Base-by-base conservation (phyloP, 2,113 vertebrate genomes). In the Albula goreensis region DNA sequence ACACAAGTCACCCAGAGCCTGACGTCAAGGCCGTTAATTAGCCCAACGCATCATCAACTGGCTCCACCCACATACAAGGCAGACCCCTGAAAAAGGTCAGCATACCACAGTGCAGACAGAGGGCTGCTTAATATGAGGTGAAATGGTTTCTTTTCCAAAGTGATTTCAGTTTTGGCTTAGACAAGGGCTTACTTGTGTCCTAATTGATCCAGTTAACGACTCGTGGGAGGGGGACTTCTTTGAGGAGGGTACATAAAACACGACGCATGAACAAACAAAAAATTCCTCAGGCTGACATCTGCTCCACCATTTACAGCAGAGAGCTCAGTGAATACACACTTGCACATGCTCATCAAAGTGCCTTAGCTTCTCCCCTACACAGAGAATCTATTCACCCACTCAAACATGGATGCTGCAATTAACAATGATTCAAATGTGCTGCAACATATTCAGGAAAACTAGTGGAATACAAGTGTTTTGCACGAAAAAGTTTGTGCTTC, bases 131-230 rank as follows among this genome's bases (percentile, higher is more conserved):
- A 94, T 94, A 92, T 91, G 91, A 94, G 91, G 91, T 94, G 92
- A 94, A 95, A 95, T 92, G 92, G 91, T 95, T 94, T 91, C 89
- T 94, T 94, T 94, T 94, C 90, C 89, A 93, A 94, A 95, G 92
- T 93, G 93, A 95, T 95, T 95, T 91, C 91, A 93, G 92, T 93
- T 41, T 92, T 83, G 57, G 87, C 92, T 88, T 86, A 91, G 92
- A 95, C 93, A 95, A 95, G 91, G 93, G 89, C 70, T 81, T 85
- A 91, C 92, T 93, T 94, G 94, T 95, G 88, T 81, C 90, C 56
- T 90, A 90, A 92, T 94, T 92, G 88, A 90, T 90, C 89, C 91
- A 91, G 90, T 94, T 94, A 91, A 90, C 89, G 89, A 91, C 85
- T 91, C 82, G 19, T 85, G 70, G 88, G 78, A 63, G 17, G 66